These are phyloP conservation scores for Latrodectus elegans DNA, from an alignment of 2,888 invertebrate genomes.

Conservation along the genomic window DNA sequence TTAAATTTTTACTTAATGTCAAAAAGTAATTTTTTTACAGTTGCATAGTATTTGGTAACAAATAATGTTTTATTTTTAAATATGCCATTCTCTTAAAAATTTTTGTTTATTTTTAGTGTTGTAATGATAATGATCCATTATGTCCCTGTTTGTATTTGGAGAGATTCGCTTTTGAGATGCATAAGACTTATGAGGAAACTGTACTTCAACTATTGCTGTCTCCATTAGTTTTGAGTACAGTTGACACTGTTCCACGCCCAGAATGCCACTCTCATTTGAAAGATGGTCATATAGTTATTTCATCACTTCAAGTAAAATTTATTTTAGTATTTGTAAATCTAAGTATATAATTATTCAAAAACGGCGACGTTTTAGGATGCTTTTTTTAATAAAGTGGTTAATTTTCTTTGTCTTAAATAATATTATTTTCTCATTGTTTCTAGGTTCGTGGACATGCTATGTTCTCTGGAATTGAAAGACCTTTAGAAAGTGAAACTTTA, in stretches of 20 bases:
- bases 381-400: not conserved
- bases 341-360: no score
- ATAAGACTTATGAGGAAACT: conserved; percentile 93
- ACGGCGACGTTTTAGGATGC: no score
- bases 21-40: no score
- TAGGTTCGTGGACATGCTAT: conserved; percentile 94
- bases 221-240: conserved; percentile 84
- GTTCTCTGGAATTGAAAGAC: conserved; percentile 94
- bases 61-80: no score
- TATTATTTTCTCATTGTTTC: conserved; percentile 69
- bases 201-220: conserved; percentile 88
- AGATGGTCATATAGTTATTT: conserved; percentile 89
- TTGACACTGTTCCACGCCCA: conserved; percentile 73
- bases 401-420: not conserved
- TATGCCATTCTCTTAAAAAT: no score
- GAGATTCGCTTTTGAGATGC: conserved; percentile 97
- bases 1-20: no score
- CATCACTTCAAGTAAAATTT: conserved; percentile 76
- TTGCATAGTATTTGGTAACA: no score
- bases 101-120: conserved; percentile 80
- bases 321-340: no score
- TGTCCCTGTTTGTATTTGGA: conserved; percentile 92
- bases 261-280: conserved; percentile 80
- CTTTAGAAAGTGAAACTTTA: conserved; percentile 92
- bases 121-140: conserved; percentile 90